Percentiles rank a stretch among this genome's conserved stretches.
Conservation (phyloP, 2,113 vertebrate species). For the Coryphaenoides rupestris region DNA sequence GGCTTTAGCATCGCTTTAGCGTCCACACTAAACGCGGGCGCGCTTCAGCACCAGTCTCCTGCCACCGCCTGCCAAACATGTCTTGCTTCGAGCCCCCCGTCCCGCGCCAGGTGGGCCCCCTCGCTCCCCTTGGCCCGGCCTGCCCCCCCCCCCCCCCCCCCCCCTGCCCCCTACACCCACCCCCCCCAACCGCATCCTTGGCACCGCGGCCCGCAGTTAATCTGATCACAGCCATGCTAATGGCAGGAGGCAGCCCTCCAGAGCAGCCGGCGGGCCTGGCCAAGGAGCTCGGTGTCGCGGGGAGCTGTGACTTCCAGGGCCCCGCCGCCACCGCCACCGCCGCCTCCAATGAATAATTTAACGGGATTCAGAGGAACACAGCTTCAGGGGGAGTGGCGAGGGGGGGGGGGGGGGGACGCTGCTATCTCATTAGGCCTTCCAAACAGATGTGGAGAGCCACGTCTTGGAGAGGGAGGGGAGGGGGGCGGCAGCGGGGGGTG, state of each 20-base stretch:
- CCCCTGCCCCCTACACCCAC: too few relatives aligned
- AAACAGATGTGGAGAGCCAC: conserved; percentile 32
- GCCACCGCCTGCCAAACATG: conserved; percentile 53
- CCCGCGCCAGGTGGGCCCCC: conserved; percentile 39
- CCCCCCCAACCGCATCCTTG: conserved; percentile 37
- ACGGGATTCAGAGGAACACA: conserved; percentile 27
- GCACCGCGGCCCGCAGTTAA: conserved; percentile 46
- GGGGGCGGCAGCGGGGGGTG: conserved; percentile 3
- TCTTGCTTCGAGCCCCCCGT: conserved; percentile 27
- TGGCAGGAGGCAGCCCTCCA: conserved; percentile 50
- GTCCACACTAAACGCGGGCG: conserved; percentile 53
- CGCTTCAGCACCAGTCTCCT: conserved; percentile 47
- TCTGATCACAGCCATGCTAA: conserved; percentile 54
- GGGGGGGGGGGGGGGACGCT: conserved; percentile 9
- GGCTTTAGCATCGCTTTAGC: conserved; percentile 30
- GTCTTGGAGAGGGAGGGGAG: neutral
- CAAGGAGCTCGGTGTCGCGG: conserved; percentile 38
- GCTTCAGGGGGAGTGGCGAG: neutral
- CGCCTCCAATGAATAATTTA: conserved; percentile 48
- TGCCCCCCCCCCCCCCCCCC: too few relatives aligned
- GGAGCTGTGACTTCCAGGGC: conserved; percentile 41
- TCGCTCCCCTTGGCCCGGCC: conserved; percentile 19
- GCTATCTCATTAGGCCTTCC: conserved; percentile 22
- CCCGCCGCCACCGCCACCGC: too few relatives aligned
- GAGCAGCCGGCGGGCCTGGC: conserved; percentile 40